A percentile compares a stretch with the other conserved stretches of the same genome.
These are phyloP conservation scores for Eulemur albifrons DNA, from an alignment of 2,797 vertebrate species.

Conservation along the genomic window DNA sequence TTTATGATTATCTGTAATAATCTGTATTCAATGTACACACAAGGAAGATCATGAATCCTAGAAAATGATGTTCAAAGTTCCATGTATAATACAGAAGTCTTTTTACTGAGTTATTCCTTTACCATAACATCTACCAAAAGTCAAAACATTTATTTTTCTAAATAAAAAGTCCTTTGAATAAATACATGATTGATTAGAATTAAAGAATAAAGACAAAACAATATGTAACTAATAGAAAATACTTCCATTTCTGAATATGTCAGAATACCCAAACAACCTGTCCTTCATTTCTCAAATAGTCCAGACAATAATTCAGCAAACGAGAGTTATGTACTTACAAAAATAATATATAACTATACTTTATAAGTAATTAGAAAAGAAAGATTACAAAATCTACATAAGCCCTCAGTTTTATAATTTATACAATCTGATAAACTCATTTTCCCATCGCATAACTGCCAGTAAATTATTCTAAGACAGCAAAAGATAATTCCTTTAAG, in stretches of 20 bases:
- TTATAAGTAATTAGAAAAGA: neutral
- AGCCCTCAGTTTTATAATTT: neutral
- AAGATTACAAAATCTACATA: neutral
- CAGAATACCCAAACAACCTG: neutral
- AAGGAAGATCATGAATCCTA: neutral
- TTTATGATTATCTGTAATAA: neutral
- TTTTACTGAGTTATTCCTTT: neutral
- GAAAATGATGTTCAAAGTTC: neutral
- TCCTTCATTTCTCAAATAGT: neutral
- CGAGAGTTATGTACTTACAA: neutral
- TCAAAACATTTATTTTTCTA: neutral
- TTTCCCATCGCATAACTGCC: neutral
- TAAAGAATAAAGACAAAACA: constrained; percentile 36
- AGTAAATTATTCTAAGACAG: neutral
- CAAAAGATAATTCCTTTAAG: neutral
- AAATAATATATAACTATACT: neutral
- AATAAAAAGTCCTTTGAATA: neutral
- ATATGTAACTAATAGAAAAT: neutral
- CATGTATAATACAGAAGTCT: neutral
- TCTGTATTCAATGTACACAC: neutral
- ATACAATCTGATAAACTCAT: neutral
- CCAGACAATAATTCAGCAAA: neutral
- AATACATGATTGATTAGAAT: neutral
- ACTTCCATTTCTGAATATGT: neutral
- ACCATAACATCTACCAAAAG: neutral